phyloP scores from a whole-genome alignment of 2,888 invertebrate genomes.

The Phorcus lineatus region DNA sequence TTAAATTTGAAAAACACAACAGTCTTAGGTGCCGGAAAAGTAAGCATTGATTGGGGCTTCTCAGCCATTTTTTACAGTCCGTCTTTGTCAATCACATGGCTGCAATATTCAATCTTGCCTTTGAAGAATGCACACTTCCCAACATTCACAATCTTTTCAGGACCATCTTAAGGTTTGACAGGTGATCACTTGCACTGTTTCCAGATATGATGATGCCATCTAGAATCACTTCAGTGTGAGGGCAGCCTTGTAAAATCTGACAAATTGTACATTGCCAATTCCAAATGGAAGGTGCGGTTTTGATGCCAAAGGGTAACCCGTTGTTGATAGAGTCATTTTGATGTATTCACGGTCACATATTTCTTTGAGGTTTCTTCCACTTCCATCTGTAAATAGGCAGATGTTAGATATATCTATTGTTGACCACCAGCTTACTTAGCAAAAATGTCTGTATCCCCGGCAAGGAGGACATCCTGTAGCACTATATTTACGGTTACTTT shows the following conservation, averaged over 20 bases:
- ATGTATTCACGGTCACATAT: slow-evolving; percentile 33
- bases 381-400: slow-evolving; percentile 34
- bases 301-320: slow-evolving; percentile 10
- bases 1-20: too few relatives aligned
- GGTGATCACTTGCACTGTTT: slow-evolving; percentile 6
- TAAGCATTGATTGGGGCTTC: slow-evolving; percentile 9
- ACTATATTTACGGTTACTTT: slow-evolving; percentile 46
- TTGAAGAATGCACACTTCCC: not conserved
- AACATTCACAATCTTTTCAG: slow-evolving; percentile 29
- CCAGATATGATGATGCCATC: slow-evolving; percentile 37
- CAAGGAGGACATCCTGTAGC: slow-evolving; percentile 47
- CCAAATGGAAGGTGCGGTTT: slow-evolving; percentile 25
- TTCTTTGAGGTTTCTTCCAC: slow-evolving; percentile 36
- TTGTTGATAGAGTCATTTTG: slow-evolving; percentile 30
- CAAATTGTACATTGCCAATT: slow-evolving; percentile 34
- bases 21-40: not conserved
- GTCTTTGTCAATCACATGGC: not conserved
- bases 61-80: slow-evolving; percentile 8
- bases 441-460: slow-evolving; percentile 48
- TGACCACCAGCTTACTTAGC: slow-evolving; percentile 31
- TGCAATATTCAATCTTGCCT: not conserved
- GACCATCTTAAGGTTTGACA: slow-evolving; percentile 22
- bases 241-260: slow-evolving; percentile 28
- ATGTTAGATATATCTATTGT: slow-evolving; percentile 30
- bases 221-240: slow-evolving; percentile 4